Base-by-base conservation (phyloP, 2,797 vertebrate species). In the Platalea minor region DNA sequence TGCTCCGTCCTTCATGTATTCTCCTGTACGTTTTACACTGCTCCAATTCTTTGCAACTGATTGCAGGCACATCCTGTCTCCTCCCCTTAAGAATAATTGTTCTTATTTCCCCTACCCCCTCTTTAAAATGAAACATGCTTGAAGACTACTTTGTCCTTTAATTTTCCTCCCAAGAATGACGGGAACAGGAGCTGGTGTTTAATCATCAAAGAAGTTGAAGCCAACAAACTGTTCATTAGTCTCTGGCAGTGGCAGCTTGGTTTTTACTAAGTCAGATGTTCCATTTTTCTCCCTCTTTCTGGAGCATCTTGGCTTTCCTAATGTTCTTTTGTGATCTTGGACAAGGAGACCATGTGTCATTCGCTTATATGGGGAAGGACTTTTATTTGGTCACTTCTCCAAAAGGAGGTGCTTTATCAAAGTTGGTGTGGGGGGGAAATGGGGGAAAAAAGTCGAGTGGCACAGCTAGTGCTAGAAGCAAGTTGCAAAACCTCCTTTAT, bases 221-320 rank as follows among this genome's bases (percentile, higher is more conserved):
- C 96, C 96, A 97, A 92, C 91, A 94, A 95, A 96, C 93, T 93
- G 91, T 97, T 97, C 95, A 94, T 96, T 95, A 96, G 96, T 95
- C 81, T 96, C 95, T 93, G 95, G 94, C 95, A 96, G 81, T 91
- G 94, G 95, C 94, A 96, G 93, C 95, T 93, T 92, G 93, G 81
- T 94, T 96, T 96, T 94, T 61, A 95, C 92, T 83, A 96, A 95
- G 96, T 96, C 95, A 95, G 94, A 95, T 89, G 91, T 95, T 96
- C 92, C 87, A 95, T 96, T 94, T 96, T 96, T 94, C 88, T 91
- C 93, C 72, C 53, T 93, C 77, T 95, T 97, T 93, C 89, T 96
- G 86, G 85, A 96, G 89, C 91, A 85, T 91, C 85, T 96, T 96
- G 94, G 95, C 93, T 96, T 96, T 94, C 94, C 87, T 94, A 95